Percentiles rank a stretch among this genome's conserved stretches.
Conservation (phyloP, 1,140 invertebrate species). For the Aleiodes sp. region DNA sequence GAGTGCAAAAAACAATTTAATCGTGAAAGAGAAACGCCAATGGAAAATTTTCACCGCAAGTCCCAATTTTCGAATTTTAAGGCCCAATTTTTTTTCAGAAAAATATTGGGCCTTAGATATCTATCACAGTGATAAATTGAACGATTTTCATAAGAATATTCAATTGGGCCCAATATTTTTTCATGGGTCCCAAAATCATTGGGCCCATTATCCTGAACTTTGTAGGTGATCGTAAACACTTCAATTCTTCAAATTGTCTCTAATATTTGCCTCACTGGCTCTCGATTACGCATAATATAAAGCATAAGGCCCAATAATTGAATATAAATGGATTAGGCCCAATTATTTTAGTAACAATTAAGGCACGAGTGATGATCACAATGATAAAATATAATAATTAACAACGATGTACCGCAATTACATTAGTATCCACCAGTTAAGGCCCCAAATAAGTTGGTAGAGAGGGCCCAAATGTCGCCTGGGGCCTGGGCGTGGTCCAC, state of each 20-base stretch:
- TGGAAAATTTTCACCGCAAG: background rate
- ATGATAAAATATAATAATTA: background rate
- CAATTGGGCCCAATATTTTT: background rate
- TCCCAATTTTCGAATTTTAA: background rate
- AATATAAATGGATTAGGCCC: background rate
- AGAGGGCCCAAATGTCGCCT: constrained; percentile 45
- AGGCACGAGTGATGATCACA: background rate
- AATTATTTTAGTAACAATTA: background rate
- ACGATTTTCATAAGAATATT: background rate
- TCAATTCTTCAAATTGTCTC: too few relatives aligned
- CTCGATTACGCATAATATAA: background rate
- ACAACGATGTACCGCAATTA: background rate
- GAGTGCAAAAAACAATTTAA: background rate
- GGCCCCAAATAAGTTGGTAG: background rate
- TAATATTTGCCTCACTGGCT: too few relatives aligned
- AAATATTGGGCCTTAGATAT: background rate
- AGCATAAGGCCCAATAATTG: constrained; percentile 8
- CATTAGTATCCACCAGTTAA: background rate
- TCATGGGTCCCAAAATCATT: background rate
- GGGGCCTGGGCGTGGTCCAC: constrained; percentile 57
- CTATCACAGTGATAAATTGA: too few relatives aligned
- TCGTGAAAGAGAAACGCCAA: background rate
- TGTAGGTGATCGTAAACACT: too few relatives aligned
- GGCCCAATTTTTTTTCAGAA: background rate
- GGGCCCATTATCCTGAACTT: background rate